Evolutionary conservation across 2,797 vertebrate genomes (phyloP), one percentile per base, ranked within the genome.

Genomic region (Erethizon dorsatum): DNA sequence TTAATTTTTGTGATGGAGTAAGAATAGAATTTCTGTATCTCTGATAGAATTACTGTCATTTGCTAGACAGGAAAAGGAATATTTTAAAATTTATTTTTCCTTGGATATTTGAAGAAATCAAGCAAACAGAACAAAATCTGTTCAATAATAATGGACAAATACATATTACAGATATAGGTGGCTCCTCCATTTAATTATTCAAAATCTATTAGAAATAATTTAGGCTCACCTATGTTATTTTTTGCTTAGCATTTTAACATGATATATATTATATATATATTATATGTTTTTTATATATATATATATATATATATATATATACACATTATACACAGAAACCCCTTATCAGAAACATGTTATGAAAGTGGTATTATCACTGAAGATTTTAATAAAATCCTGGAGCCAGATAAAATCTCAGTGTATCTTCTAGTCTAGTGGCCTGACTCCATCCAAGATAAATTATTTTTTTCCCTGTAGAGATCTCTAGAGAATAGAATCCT

Each of bases 371-470:
- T 57, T 96, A 96, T 96, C 82, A 28, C 52, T 93, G 85, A 83
- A 67, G 78, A 96, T 95, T 97, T 96, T 94, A 97, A 97, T 97
- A 97, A 97, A 97, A 96, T 94, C 87, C 90, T 94, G 14, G 56
- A 84, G 71, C 17, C 67, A 93, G 96, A 97, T 97, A 98, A 96
- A 97, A 96, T 97, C 97, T 97, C 57, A 88, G 87, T 59, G 94
- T 15, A 94, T 94, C 88, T 91, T 97, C 87, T 90, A 95, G 82
- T 88, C 50, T 87, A 83, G 59, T 79, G 78, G 33, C 37, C 54
- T 75, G 79, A 88, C 86, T 97, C 78, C 67, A 84, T 75, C 69
- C 52, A 94, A 82, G 82, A 97, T 67, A 90, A 97, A 95, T 96
- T 97, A 95, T 91, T 88, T 91, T 79, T 80, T 84, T 50, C 50